Percentiles rank a stretch among this genome's conserved stretches.
phyloP scores from a whole-genome alignment of 1,140 invertebrate species.

The Pinna nobilis region DNA sequence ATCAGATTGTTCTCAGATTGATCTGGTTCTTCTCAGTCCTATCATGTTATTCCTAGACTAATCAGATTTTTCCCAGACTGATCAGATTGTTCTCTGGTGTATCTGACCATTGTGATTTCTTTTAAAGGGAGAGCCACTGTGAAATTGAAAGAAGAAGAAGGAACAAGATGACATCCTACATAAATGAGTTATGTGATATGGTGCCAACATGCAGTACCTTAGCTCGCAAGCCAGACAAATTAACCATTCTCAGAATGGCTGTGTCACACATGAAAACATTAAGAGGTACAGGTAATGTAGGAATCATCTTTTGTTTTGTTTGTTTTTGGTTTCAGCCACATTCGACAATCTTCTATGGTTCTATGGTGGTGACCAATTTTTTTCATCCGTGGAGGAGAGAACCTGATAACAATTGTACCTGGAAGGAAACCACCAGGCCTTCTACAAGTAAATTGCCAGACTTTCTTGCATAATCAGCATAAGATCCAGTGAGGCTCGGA shows the following conservation, averaged over 20 bases:
- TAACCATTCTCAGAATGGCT: slow-evolving; percentile 99
- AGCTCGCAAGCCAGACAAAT: slow-evolving; percentile 98
- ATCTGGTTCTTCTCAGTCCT: too few species aligned
- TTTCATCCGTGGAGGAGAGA: too few species aligned
- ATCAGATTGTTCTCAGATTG: too few species aligned
- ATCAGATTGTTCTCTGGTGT: neutral
- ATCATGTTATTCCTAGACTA: neutral
- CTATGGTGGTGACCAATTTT: too few species aligned
- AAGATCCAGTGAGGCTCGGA: too few species aligned
- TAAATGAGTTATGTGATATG: slow-evolving; percentile 99
- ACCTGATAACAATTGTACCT: too few species aligned
- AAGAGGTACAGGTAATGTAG: slow-evolving; percentile 81
- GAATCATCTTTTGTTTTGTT: too few species aligned
- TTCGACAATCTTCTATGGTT: too few species aligned
- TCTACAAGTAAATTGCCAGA: neutral
- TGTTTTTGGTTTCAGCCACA: too few species aligned
- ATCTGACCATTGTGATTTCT: neutral
- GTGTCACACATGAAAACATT: slow-evolving; percentile 99
- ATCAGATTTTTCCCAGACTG: neutral
- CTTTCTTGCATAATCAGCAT: too few species aligned
- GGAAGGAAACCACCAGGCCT: too few species aligned
- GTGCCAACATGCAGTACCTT: slow-evolving; percentile 98
- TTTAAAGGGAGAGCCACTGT: slow-evolving; percentile 96
- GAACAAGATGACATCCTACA: slow-evolving; percentile 99
- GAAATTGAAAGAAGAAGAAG: slow-evolving; percentile 98